Conservation (phyloP, 2,797 vertebrate genomes). For the Neoniphon sammara region DNA sequence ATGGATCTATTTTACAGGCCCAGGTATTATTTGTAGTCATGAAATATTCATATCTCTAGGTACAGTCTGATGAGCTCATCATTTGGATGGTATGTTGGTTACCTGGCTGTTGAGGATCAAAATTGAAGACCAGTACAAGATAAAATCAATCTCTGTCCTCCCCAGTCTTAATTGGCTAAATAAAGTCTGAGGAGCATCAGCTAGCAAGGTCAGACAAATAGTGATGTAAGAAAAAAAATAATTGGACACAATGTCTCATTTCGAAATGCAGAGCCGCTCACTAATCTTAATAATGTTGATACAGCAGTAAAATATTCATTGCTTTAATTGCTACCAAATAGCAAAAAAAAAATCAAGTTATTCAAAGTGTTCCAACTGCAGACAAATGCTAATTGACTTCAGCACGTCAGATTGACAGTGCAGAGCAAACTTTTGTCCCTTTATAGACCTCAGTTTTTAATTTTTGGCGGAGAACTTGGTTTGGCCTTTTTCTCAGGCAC, state of each 20-base stretch:
- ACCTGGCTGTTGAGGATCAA: constrained; percentile 26
- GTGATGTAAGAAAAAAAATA: constrained; percentile 28
- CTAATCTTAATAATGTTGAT: constrained; percentile 23
- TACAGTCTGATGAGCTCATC: constrained; percentile 31
- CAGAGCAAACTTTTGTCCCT: constrained; percentile 28
- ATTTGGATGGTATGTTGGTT: constrained; percentile 20
- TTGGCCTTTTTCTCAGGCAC: constrained; percentile 66
- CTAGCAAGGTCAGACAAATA: neutral
- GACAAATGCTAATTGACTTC: constrained; percentile 55
- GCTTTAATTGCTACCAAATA: constrained; percentile 42
- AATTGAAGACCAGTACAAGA: neutral
- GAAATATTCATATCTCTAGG: constrained; percentile 67
- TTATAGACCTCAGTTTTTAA: constrained; percentile 43
- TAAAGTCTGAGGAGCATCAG: neutral
- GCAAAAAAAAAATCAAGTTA: constrained; percentile 33
- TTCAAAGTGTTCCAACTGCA: constrained; percentile 25
- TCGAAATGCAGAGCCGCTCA: neutral
- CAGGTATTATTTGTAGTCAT: constrained; percentile 63
- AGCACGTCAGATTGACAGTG: constrained; percentile 30
- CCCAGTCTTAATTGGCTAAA: neutral
- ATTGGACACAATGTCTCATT: no score
- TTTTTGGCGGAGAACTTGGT: constrained; percentile 27
- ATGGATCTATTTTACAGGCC: constrained; percentile 47
- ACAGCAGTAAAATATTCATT: constrained; percentile 42
- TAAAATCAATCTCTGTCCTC: neutral